Conservation (phyloP, 2,797 vertebrate species). For the Enteromius trimaculatus region DNA sequence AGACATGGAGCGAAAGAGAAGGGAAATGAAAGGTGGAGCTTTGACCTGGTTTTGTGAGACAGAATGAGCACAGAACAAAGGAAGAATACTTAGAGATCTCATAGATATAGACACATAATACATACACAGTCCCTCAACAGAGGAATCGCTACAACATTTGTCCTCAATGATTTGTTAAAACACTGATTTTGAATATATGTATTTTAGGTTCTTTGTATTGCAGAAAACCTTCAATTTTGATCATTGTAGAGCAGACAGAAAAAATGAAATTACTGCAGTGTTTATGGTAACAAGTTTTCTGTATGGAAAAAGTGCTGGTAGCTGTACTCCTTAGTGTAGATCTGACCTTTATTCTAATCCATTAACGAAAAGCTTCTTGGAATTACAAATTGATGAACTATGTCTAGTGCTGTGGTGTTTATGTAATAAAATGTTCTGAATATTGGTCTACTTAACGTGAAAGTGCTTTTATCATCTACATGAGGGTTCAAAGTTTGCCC, state of each 20-base stretch:
- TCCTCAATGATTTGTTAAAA: conserved; percentile 10
- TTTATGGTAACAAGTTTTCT: conserved; percentile 2
- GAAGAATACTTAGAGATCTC: conserved; percentile 54
- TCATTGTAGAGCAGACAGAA: not conserved
- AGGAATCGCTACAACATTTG: conserved; percentile 1
- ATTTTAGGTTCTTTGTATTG: conserved; percentile 23
- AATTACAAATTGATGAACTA: conserved; percentile 18
- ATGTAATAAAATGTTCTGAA: not conserved
- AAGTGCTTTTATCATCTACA: not conserved
- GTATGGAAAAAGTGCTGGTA: not conserved
- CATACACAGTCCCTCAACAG: conserved; percentile 21
- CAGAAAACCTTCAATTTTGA: not conserved
- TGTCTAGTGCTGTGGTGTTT: not conserved
- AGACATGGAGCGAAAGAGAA: conserved; percentile 28
- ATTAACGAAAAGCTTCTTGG: conserved; percentile 22
- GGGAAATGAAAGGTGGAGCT: conserved; percentile 60
- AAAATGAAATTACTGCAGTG: not conserved
- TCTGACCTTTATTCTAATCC: conserved; percentile 20
- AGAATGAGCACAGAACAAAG: conserved; percentile 77
- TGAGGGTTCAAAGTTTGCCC: not conserved
- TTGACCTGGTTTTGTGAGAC: conserved; percentile 79
- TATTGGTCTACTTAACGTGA: not conserved
- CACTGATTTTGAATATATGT: conserved; percentile 5
- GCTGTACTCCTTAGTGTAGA: conserved; percentile 16
- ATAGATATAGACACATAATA: conserved; percentile 50